Evolutionary conservation across 2,888 invertebrate genomes (phyloP), one percentile per base, ranked within the genome.

Genomic region (Leptarthrus brevirostris): DNA sequence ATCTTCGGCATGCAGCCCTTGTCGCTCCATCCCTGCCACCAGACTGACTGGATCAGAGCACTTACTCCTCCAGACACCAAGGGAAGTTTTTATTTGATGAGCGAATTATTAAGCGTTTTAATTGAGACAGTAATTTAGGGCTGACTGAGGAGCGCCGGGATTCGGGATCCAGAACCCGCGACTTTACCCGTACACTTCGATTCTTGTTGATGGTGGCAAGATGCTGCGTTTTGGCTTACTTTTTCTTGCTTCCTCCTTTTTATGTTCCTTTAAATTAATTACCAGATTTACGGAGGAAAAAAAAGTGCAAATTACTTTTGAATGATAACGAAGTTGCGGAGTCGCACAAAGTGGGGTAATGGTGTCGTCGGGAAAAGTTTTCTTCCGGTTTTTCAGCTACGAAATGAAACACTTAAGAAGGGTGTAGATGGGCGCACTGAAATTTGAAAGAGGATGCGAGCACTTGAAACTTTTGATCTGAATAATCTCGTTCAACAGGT

Each of bases 51-150:
- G 3, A 40, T 30, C 30, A 12, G 3, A 12, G n/a, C 12, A 40
- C 2, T 40, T 40, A 40, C 40, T 1, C 12, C n/a, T 3, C 40
- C 40, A 40, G 40, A 40, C 52, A 69, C 52, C 52, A 52, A 44
- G 69, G 64, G 69, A 52, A 69, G 69, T 69, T 69, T 69, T 69
- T 69, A 69, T 69, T 69, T 69, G 69, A 69, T 69, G 69, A 69
- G 69, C 49, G 52, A 69, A 69, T 69, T 69, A 69, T 69, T 69
- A 69, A 69, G 69, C 69, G 52, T 49, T 52, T 69, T 69, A 69
- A 69, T 69, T 69, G 69, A 69, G 69, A 69, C 69, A 34, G 69
- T 69, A 69, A 69, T 69, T 69, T 69, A 34, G 34, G 20, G 30
- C 52, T 49, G 12, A 4, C 54, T 20, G 49, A 1, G 24, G 5